These are phyloP conservation scores for Formica exsecta DNA, from an alignment of 1,140 invertebrate genomes.

Conservation along the genomic window DNA sequence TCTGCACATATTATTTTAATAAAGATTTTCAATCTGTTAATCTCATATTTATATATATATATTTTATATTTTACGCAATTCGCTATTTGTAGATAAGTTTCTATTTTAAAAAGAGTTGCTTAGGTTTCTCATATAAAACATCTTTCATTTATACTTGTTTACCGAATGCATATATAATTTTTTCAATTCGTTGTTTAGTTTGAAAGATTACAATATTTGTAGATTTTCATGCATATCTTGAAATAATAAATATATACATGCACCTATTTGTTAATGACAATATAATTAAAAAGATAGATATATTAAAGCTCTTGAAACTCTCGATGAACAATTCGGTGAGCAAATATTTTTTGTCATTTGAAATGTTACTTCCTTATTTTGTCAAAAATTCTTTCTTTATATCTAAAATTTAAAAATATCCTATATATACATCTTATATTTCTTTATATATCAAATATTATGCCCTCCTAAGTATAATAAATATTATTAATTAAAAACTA, in stretches of 20 bases:
- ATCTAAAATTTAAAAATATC: conserved; percentile 14
- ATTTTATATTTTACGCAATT: conserved; percentile 16
- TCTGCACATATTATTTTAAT: too few species aligned
- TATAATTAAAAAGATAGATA: conserved; percentile 27
- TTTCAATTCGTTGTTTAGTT: conserved; percentile 38
- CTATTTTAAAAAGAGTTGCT: conserved; percentile 22
- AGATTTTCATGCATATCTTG: conserved; percentile 26
- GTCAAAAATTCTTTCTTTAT: neutral
- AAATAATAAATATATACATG: conserved; percentile 13
- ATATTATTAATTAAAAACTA: conserved; percentile 33
- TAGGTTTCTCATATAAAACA: conserved; percentile 11
- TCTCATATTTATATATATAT: too few species aligned
- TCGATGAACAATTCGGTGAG: conserved; percentile 28
- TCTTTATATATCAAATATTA: conserved; percentile 47
- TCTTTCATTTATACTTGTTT: conserved; percentile 21
- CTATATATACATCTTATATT: conserved; percentile 2
- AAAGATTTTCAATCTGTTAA: too few species aligned
- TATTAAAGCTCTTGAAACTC: conserved; percentile 47
- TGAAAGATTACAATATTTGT: conserved; percentile 13
- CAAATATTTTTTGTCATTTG: conserved; percentile 8
- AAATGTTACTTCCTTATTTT: conserved; percentile 12
- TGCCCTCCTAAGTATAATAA: conserved; percentile 46
- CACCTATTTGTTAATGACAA: conserved; percentile 26
- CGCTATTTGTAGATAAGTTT: neutral
- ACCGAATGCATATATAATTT: conserved; percentile 22